Percentiles rank a stretch among this genome's conserved stretches.
These are phyloP conservation scores for Danio kyathit DNA, from an alignment of 2,797 vertebrate genomes.

Conservation along the genomic window DNA sequence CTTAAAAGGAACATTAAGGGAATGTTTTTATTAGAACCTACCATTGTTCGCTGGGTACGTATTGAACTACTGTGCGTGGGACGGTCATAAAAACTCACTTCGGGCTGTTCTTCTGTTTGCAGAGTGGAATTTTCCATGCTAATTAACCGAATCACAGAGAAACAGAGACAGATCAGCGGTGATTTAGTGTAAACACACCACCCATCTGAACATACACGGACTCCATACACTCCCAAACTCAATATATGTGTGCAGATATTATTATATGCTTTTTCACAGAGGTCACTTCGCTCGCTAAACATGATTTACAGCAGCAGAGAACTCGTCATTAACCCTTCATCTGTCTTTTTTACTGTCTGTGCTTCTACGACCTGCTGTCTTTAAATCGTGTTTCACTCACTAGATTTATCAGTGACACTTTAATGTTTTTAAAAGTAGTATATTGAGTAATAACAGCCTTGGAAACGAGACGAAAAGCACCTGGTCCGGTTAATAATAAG, in stretches of 20 bases:
- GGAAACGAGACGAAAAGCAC: background rate
- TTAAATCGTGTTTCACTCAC: background rate
- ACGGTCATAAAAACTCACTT: background rate
- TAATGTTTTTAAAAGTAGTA: background rate
- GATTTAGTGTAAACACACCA: conserved; percentile 20
- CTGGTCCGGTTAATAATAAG: background rate
- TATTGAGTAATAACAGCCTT: background rate
- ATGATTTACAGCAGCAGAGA: conserved; percentile 21
- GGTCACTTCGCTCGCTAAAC: background rate
- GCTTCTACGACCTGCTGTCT: background rate
- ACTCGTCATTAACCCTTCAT: background rate
- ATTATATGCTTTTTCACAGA: conserved; percentile 22
- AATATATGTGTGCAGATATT: conserved; percentile 11
- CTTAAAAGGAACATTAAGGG: too few relatives aligned
- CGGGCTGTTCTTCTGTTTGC: background rate
- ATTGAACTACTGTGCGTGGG: background rate
- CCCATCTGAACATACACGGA: conserved; percentile 9
- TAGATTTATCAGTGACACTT: background rate
- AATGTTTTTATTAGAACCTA: too few relatives aligned
- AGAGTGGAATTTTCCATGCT: conserved; percentile 16
- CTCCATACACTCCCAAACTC: background rate
- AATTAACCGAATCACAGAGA: conserved; percentile 28
- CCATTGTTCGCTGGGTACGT: background rate
- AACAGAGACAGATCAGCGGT: background rate
- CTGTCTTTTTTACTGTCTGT: background rate